phyloP scores from a whole-genome alignment of 2,113 vertebrate genomes.

The Tympanuchus pallidicinctus region DNA sequence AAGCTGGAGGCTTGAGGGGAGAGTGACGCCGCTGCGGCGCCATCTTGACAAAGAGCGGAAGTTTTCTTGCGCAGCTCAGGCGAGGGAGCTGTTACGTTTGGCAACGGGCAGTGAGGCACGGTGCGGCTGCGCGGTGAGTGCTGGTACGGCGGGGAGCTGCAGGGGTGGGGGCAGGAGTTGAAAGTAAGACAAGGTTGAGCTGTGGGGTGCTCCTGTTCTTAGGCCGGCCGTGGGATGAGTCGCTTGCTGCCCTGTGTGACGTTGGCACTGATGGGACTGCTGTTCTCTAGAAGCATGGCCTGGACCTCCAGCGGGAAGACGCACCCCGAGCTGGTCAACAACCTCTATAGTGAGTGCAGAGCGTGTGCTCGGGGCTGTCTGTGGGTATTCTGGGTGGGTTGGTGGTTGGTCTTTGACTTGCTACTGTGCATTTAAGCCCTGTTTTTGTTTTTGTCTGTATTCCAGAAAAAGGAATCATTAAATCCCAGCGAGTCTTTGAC shows the following conservation, averaged over 20 bases:
- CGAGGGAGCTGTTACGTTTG: rapidly evolving
- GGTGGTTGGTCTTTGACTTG: too few relatives aligned
- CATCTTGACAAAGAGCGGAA: background rate
- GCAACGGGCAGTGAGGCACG: background rate
- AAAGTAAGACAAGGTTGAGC: rapidly evolving
- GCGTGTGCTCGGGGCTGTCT: background rate
- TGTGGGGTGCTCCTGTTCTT: background rate
- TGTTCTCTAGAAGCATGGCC: slow-evolving; percentile 88
- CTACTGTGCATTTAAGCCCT: background rate
- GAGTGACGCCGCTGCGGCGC: rapidly evolving
- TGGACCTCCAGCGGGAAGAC: slow-evolving; percentile 91
- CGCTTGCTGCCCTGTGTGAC: slow-evolving; percentile 50
- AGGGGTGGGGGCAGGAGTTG: too few relatives aligned
- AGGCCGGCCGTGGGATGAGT: slow-evolving; percentile 80
- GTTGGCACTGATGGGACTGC: slow-evolving; percentile 86
- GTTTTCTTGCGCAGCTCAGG: rapidly evolving
- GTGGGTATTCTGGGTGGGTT: background rate
- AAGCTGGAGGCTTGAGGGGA: rapidly evolving
- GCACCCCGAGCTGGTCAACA: slow-evolving; percentile 85
- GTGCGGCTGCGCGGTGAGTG: background rate
- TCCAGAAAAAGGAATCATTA: slow-evolving; percentile 89
- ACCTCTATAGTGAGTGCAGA: slow-evolving; percentile 82
- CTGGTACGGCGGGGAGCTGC: too few relatives aligned
- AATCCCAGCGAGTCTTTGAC: slow-evolving; percentile 83
- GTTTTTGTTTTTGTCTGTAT: background rate